phyloP scores from a whole-genome alignment of 2,888 invertebrate species.

The Megalurothrips usitatus region DNA sequence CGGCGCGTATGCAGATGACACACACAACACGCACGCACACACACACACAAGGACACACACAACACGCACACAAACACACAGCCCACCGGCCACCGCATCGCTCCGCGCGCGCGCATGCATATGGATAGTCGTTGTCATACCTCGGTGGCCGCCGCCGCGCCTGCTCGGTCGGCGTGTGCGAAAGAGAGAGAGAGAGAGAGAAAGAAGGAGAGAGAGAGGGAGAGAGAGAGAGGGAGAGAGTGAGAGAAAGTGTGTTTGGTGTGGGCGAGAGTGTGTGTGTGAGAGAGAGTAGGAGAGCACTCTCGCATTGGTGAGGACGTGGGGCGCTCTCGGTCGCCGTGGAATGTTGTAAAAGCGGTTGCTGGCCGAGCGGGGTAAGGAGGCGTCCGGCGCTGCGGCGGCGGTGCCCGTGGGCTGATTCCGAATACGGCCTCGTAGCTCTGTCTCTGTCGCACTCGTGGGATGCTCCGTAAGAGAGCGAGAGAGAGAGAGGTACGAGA shows the following conservation, averaged over 20 bases:
- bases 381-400: neutral
- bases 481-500: too few relatives aligned
- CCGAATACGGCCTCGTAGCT: too few relatives aligned
- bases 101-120: neutral
- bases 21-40: neutral
- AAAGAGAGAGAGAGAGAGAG: too few relatives aligned
- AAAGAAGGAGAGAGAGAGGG: too few relatives aligned
- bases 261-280: too few relatives aligned
- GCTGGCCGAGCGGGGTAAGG: neutral
- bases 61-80: neutral
- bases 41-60: neutral
- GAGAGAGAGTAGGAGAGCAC: too few relatives aligned
- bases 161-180: neutral
- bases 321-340: neutral
- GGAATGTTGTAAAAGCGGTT: too few relatives aligned
- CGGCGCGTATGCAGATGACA: conserved; percentile 5
- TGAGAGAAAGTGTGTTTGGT: too few relatives aligned
- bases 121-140: neutral
- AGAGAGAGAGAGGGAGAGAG: too few relatives aligned
- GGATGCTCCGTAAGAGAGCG: too few relatives aligned
- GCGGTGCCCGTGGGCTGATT: too few relatives aligned
- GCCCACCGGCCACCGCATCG: neutral
- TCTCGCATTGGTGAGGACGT: neutral
- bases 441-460: too few relatives aligned
- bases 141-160: neutral